A percentile compares a stretch with the other conserved stretches of the same genome.
Evolutionary conservation across 2,113 vertebrate genomes (phyloP).

Genomic region (Chrysemys picta): DNA sequence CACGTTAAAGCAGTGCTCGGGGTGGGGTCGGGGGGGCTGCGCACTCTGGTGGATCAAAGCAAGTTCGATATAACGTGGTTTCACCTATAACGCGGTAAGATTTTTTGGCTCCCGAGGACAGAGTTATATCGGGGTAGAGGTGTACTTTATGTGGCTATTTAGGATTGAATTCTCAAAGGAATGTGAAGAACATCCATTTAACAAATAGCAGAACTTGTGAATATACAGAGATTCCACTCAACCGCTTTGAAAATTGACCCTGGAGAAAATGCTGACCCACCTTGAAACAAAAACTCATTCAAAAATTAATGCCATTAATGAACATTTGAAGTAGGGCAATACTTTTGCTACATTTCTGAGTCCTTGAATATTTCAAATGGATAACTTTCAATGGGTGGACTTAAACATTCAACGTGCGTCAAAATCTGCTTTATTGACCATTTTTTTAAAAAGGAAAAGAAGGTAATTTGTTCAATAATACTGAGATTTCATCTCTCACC

Average conservation of each 20-base stretch:
- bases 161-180: neutral
- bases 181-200: neutral
- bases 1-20: too few species aligned
- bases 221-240: neutral
- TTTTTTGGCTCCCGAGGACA: too few species aligned
- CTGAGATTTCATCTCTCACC: neutral
- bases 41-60: too few species aligned
- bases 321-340: constrained; percentile 38
- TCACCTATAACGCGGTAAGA: too few species aligned
- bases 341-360: constrained; percentile 19
- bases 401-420: neutral
- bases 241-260: neutral
- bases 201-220: neutral
- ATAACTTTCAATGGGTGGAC: constrained; percentile 6
- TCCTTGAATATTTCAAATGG: constrained; percentile 42
- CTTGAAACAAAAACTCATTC: neutral
- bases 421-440: neutral
- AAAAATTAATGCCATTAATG: neutral
- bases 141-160: neutral
- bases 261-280: neutral
- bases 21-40: too few species aligned
- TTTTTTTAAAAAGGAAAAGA: neutral
- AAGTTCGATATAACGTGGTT: too few species aligned
- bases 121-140: too few species aligned
- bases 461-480: neutral